Evolutionary conservation across 2,888 invertebrate species (phyloP).

Genomic region (Mechanitis messenoides): DNA sequence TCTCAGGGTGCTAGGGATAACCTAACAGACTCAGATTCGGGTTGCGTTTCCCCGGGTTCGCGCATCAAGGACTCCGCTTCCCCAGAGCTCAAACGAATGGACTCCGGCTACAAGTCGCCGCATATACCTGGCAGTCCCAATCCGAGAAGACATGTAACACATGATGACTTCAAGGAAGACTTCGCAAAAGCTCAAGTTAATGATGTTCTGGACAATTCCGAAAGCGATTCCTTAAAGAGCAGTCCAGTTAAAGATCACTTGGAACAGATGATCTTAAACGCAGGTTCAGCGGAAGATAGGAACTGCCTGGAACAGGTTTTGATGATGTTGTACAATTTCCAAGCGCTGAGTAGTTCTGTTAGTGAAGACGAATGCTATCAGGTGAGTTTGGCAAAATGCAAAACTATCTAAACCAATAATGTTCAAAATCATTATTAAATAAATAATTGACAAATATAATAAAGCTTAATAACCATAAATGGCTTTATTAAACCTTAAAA

Average conservation of each 20-base stretch:
- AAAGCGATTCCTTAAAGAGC: constrained; percentile 66
- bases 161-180: constrained; percentile 71
- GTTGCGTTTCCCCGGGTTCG: constrained; percentile 74
- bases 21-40: constrained; percentile 73
- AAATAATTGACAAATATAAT: too few species aligned
- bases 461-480: constrained; percentile 7
- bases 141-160: constrained; percentile 55
- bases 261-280: constrained; percentile 71
- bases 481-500: constrained; percentile 9
- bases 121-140: constrained; percentile 66
- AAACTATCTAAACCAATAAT: too few species aligned
- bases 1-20: constrained; percentile 71
- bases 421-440: too few species aligned
- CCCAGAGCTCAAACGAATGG: constrained; percentile 73
- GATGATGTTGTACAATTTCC: constrained; percentile 78
- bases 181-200: constrained; percentile 63
- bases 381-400: constrained; percentile 36
- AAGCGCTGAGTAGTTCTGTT: constrained; percentile 73
- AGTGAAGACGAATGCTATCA: constrained; percentile 76
- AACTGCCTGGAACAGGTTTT: constrained; percentile 79
- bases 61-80: constrained; percentile 74
- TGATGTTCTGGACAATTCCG: constrained; percentile 65
- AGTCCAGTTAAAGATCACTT: constrained; percentile 70
- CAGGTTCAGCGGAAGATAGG: constrained; percentile 75
- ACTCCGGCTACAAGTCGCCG: constrained; percentile 74